Percentiles rank a stretch among this genome's conserved stretches.
phyloP scores from a whole-genome alignment of 2,113 vertebrate species.

The Actenoides hombroni region DNA sequence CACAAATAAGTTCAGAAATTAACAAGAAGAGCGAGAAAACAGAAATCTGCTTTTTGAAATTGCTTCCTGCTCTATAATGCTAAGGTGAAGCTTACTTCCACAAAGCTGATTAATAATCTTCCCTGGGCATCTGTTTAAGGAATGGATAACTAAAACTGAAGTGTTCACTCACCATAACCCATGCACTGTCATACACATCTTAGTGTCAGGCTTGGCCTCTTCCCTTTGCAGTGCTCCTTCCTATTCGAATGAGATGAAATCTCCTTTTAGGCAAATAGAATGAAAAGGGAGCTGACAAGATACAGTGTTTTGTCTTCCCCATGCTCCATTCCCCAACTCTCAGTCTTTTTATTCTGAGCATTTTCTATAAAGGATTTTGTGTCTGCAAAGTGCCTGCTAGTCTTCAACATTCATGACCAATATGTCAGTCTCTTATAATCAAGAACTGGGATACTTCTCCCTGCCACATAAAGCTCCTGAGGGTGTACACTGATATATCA shows the following conservation, averaged over 20 bases:
- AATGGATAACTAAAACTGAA: background rate
- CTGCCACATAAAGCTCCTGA: background rate
- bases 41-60: background rate
- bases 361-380: background rate
- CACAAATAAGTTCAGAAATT: background rate
- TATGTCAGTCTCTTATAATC: constrained; percentile 50
- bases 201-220: background rate
- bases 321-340: background rate
- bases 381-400: constrained; percentile 40
- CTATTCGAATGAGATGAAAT: background rate
- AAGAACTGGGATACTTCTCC: constrained; percentile 18
- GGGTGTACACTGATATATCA: background rate
- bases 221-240: background rate
- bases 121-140: background rate
- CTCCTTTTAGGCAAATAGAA: background rate
- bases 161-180: background rate
- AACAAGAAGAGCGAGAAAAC: background rate
- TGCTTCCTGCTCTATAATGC: background rate
- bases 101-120: background rate
- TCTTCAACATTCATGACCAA: constrained; percentile 28
- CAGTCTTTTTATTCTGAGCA: background rate
- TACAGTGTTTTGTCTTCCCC: background rate
- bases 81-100: background rate
- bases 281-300: background rate
- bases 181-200: background rate